Evolutionary conservation across 1,140 invertebrate species (phyloP), one percentile per base, ranked within the genome.

Genomic region (Lethocerus indicus): DNA sequence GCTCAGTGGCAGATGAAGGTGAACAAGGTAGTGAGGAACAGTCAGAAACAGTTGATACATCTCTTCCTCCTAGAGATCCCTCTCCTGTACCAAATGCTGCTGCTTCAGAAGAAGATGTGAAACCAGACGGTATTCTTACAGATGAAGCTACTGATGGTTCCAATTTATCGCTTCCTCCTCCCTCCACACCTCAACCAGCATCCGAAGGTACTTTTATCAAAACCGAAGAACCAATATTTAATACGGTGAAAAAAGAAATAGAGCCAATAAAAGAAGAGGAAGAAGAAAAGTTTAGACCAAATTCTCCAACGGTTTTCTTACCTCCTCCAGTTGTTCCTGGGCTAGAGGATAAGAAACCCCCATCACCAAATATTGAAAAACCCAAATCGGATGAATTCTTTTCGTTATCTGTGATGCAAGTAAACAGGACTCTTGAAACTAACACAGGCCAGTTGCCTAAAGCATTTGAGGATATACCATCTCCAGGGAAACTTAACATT

Each of bases 1-100:
- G 55, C 12, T 58, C 57, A 24, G 49, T 80, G 24, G 78, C 82
- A 64, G 83, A 87, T 61, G 83, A 85, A 57, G 73, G 70, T 7
- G 81, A 84, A 58, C 40, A 41, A 13, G 25, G 51, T 50, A 56
- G 56, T 44, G 52, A 57, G 29, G 59, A 61, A 35, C 35, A n/a
- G n/a, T n/a, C 49, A 6, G 40, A 32, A 2, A 53, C 40, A 24
- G 40, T 41, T 39, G 54, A 55, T 24, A 36, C 42, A 26, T 49
- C 41, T 26, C 40, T 50, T 21, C 47, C 23, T 21, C 28, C 26
- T 2, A 40, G 27, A 23, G 44, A 57, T 6, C 25, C 24, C 14
- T 40, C 50, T 28, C 43, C 51, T 18, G n/a, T 35, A 23, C 29
- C 42, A 35, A 39, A 29, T 18, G 20, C 49, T 24, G 21, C 24